These are phyloP conservation scores for Callaeas wilsoni DNA, from an alignment of 2,113 vertebrate species.

Conservation along the genomic window DNA sequence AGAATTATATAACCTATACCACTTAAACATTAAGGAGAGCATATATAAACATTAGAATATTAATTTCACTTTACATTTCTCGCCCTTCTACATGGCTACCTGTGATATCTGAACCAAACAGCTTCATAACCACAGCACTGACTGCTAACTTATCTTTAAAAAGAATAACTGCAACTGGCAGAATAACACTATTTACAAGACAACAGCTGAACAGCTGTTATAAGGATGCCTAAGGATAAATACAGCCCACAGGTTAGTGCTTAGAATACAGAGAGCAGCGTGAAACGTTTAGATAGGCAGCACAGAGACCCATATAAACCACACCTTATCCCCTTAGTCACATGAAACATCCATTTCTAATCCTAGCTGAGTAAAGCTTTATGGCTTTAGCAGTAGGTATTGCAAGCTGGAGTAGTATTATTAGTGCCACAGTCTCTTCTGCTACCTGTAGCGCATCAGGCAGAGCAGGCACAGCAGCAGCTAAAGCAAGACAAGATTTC, in stretches of 20 bases:
- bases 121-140: not conserved
- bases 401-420: not conserved
- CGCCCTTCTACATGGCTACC: not conserved
- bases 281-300: not conserved
- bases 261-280: not conserved
- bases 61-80: not conserved
- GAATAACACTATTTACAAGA: not conserved
- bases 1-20: not conserved
- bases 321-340: not conserved
- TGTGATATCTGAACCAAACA: not conserved
- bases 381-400: not conserved
- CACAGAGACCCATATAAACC: not conserved
- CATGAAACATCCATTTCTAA: not conserved
- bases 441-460: not conserved
- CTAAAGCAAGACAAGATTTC: not conserved
- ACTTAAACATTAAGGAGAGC: not conserved
- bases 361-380: not conserved
- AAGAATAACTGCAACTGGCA: not conserved
- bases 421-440: not conserved
- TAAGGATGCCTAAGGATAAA: not conserved
- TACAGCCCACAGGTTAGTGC: not conserved
- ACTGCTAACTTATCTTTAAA: not conserved
- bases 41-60: not conserved
- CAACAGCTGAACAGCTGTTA: not conserved
- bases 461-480: not conserved